phyloP scores from a whole-genome alignment of 1,140 invertebrate genomes.

The Steinernema khuongi region DNA sequence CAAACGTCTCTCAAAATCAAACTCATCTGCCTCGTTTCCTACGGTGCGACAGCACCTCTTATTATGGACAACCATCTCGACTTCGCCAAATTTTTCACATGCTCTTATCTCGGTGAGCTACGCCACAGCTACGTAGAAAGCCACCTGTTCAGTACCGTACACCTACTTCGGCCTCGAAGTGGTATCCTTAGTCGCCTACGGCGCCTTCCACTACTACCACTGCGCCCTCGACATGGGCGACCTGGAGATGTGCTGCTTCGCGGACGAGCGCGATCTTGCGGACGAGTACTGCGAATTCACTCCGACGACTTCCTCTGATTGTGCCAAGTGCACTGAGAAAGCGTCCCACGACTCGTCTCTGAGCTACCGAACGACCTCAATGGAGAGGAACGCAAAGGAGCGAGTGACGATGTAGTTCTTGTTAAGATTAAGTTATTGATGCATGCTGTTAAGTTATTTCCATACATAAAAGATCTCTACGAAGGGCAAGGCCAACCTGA shows the following conservation, averaged over 20 bases:
- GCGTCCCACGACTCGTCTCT: neutral
- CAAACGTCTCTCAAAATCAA: neutral
- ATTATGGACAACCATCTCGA: slow-evolving; percentile 3
- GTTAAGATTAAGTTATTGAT: too few species aligned
- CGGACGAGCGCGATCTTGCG: neutral
- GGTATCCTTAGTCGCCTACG: neutral
- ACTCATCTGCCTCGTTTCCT: neutral
- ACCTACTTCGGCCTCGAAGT: neutral
- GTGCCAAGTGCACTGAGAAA: neutral
- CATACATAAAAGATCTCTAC: neutral
- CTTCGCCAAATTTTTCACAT: slow-evolving; percentile 3
- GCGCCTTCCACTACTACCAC: neutral
- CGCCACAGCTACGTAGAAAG: neutral
- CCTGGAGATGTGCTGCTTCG: neutral
- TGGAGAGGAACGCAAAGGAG: neutral
- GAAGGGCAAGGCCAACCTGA: too few species aligned
- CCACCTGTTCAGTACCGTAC: neutral
- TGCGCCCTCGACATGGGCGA: neutral
- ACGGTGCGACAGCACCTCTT: neutral
- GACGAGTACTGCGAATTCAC: neutral
- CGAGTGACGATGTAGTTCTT: neutral
- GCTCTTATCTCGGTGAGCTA: neutral
- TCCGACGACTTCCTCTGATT: neutral
- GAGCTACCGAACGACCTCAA: neutral
- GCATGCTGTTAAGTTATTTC: neutral